phyloP scores from a whole-genome alignment of 2,113 vertebrate genomes.

The Cyrtonyx montezumae region DNA sequence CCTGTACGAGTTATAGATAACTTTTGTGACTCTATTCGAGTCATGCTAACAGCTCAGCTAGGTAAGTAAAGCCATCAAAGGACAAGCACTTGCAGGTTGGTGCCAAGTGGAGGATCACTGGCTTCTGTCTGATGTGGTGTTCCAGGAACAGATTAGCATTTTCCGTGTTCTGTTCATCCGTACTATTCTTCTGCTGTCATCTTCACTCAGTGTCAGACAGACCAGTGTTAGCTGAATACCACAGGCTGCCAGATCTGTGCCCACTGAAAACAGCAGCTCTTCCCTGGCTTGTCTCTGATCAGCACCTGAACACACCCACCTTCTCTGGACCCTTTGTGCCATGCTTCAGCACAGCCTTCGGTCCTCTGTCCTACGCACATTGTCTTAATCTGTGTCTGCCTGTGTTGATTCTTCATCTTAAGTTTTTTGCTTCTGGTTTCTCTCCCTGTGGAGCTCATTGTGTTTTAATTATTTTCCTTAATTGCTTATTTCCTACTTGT shows the following conservation, averaged over 20 bases:
- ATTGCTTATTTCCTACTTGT: background rate
- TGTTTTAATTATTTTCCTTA: background rate
- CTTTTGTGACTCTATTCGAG: constrained; percentile 84
- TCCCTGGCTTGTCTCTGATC: background rate
- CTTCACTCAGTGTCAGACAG: background rate
- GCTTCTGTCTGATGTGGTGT: background rate
- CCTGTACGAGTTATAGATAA: constrained; percentile 82
- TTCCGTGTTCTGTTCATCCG: background rate
- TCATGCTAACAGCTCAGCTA: constrained; percentile 81
- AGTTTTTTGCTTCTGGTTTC: background rate
- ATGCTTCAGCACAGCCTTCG: background rate
- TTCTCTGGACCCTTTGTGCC: background rate
- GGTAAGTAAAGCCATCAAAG: constrained; percentile 72
- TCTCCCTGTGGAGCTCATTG: background rate
- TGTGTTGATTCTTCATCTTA: background rate
- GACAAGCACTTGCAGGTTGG: background rate
- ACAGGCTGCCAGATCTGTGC: background rate
- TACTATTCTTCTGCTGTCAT: background rate
- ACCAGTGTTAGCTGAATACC: accelerated
- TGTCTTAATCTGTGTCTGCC: background rate
- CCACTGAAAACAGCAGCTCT: background rate
- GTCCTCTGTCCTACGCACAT: accelerated
- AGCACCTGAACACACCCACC: background rate
- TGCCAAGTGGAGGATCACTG: background rate
- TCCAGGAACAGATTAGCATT: background rate